Conservation (phyloP, 2,113 vertebrate genomes). For the Phalacrocorax pelagicus region DNA sequence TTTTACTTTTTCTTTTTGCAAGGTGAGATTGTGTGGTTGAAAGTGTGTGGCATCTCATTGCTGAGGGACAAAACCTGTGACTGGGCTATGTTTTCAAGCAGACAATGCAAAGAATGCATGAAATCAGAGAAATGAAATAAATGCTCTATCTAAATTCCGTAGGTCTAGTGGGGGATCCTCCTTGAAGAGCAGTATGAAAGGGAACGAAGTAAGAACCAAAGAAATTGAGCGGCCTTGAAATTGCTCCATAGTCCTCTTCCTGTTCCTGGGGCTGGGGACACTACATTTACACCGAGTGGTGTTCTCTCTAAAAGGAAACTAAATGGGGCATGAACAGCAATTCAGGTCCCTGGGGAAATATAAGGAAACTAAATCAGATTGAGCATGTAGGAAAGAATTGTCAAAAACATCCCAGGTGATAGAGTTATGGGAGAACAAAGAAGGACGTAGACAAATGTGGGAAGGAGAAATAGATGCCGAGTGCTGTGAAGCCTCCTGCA, state of each 20-base stretch:
- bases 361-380: conserved; percentile 33
- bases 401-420: conserved; percentile 36
- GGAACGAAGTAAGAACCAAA: background rate
- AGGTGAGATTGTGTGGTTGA: background rate
- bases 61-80: background rate
- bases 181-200: background rate
- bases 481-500: background rate
- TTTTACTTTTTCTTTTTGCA: background rate
- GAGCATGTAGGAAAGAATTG: conserved; percentile 19
- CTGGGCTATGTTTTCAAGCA: background rate
- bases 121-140: background rate
- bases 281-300: background rate
- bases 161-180: background rate
- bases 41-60: background rate
- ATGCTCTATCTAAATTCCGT: background rate
- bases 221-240: background rate
- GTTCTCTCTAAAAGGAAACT: conserved; percentile 19
- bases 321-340: conserved; percentile 30
- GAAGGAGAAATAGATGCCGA: conserved; percentile 9
- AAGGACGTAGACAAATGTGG: background rate
- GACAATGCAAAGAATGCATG: background rate
- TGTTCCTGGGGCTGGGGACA: background rate
- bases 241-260: background rate
- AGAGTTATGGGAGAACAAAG: conserved; percentile 19
- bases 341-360: conserved; percentile 38